Evolutionary conservation across 2,113 vertebrate species (phyloP).

Genomic region (Recurvirostra avosetta): DNA sequence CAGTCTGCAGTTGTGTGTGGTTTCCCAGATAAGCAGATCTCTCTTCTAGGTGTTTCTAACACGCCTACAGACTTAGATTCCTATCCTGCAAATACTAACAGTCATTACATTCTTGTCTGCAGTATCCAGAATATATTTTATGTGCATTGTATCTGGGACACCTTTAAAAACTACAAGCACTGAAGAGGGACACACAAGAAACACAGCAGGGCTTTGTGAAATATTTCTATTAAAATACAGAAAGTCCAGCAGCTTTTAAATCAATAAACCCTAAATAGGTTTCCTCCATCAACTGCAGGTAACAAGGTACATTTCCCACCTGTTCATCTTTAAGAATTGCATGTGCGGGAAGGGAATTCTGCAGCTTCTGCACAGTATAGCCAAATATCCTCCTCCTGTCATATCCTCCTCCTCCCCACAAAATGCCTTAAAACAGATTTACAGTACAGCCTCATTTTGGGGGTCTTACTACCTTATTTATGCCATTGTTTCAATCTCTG

Average conservation of each 20-base stretch:
- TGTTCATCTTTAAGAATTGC: background rate
- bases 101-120: background rate
- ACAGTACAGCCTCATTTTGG: background rate
- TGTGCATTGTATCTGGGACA: background rate
- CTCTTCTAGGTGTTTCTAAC: background rate
- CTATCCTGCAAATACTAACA: background rate
- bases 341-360: background rate
- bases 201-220: background rate
- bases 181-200: background rate
- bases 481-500: background rate
- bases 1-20: background rate
- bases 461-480: background rate
- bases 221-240: background rate
- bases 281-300: background rate
- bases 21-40: background rate
- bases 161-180: background rate
- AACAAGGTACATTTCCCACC: background rate
- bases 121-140: background rate
- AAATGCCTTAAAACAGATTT: background rate
- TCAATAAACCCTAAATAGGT: background rate
- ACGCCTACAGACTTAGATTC: background rate
- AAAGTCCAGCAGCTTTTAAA: background rate
- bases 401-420: background rate
- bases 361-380: background rate
- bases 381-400: background rate